A percentile compares a stretch with the other conserved stretches of the same genome.
Conservation (phyloP, 2,113 vertebrate genomes). For the Oceanites oceanicus region DNA sequence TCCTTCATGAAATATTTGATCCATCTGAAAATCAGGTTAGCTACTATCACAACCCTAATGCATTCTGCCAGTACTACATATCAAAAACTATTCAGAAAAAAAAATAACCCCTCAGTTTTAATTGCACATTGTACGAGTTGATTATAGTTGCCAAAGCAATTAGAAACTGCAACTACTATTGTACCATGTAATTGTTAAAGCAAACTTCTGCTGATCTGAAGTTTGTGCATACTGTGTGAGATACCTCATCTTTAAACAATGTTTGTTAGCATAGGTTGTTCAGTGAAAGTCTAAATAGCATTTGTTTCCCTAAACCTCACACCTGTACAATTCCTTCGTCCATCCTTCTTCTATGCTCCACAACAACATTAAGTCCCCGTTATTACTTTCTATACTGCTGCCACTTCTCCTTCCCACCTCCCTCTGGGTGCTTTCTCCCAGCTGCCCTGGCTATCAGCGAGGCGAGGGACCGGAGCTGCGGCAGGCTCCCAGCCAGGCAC, state of each 20-base stretch:
- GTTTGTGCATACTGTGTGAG: neutral
- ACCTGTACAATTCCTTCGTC: neutral
- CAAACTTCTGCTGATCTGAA: neutral
- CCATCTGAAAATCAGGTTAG: neutral
- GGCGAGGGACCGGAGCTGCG: neutral
- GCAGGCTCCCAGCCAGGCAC: neutral
- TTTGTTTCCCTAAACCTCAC: neutral
- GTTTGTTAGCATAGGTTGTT: neutral
- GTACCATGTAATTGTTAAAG: neutral
- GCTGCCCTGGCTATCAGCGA: neutral
- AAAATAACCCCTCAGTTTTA: neutral
- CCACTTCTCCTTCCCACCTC: neutral
- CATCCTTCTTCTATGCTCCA: neutral
- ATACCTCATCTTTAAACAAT: neutral
- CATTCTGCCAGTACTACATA: neutral
- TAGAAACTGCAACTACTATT: neutral
- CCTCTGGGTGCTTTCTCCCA: neutral
- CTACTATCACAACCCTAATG: neutral
- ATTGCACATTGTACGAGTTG: neutral
- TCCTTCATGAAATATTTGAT: neutral
- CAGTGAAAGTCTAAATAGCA: neutral
- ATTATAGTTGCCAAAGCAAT: neutral
- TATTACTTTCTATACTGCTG: neutral
- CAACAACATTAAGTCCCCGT: neutral
- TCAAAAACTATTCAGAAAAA: neutral